A percentile compares a stretch with the other conserved stretches of the same genome.
Conservation (phyloP, 2,797 vertebrate species). For the Chiroxiphia lanceolata region DNA sequence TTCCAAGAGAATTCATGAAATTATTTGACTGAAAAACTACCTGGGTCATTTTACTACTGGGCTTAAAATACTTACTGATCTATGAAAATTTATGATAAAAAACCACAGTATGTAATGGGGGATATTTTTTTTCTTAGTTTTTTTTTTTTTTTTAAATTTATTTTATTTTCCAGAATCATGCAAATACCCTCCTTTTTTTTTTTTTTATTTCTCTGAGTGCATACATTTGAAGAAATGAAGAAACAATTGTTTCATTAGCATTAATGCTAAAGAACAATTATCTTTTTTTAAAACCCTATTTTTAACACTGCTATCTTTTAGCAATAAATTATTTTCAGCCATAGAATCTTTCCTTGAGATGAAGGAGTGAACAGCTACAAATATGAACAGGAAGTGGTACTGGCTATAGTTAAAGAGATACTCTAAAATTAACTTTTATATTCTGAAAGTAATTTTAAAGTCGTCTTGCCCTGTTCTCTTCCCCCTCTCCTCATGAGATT, state of each 20-base stretch:
- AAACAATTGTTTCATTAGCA: background rate
- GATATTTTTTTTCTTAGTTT: background rate
- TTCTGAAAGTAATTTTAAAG: background rate
- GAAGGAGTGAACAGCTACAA: background rate
- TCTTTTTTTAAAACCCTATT: background rate
- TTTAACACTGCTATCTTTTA: background rate
- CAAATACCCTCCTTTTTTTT: background rate
- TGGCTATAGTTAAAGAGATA: background rate
- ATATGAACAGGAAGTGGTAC: background rate
- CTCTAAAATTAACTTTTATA: background rate
- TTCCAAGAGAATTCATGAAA: constrained; percentile 45
- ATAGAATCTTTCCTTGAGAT: background rate
- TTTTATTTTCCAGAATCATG: background rate
- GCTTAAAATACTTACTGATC: background rate
- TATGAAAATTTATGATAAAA: background rate
- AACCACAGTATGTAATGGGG: background rate
- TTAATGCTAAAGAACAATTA: background rate
- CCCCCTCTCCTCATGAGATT: background rate
- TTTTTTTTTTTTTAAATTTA: rapidly evolving
- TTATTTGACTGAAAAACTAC: background rate
- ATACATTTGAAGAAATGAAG: background rate
- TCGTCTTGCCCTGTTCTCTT: background rate
- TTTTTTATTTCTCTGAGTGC: background rate
- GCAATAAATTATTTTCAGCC: background rate
- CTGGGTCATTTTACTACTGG: background rate